phyloP scores from a whole-genome alignment of 2,888 invertebrate genomes.

The Lasiommata megera region DNA sequence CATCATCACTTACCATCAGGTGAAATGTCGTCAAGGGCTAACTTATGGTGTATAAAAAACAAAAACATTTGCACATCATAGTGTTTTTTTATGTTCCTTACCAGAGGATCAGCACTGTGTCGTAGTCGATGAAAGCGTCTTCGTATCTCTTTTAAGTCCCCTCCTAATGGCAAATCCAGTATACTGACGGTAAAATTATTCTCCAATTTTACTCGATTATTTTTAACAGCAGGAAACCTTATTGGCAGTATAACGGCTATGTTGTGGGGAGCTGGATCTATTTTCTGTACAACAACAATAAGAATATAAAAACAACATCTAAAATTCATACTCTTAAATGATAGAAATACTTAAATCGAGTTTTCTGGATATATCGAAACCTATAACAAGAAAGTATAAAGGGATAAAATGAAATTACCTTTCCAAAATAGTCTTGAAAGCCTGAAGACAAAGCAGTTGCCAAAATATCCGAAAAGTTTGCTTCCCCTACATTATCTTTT shows the following conservation, averaged over 20 bases:
- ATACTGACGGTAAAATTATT: constrained; percentile 76
- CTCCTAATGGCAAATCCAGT: constrained; percentile 62
- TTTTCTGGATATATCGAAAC: too few species aligned
- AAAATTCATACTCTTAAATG: too few species aligned
- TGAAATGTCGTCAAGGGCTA: too few species aligned
- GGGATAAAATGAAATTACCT: constrained; percentile 43
- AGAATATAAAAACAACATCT: neutral
- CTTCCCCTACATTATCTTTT: constrained; percentile 46
- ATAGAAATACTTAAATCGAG: too few species aligned
- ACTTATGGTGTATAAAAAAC: too few species aligned
- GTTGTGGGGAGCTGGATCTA: constrained; percentile 47
- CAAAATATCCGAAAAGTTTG: constrained; percentile 70
- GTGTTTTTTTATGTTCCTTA: too few species aligned
- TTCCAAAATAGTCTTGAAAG: constrained; percentile 60
- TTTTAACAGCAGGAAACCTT: constrained; percentile 42
- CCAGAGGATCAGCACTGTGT: constrained; percentile 62
- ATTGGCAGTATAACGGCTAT: constrained; percentile 55
- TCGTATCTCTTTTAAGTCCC: constrained; percentile 41
- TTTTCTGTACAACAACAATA: constrained; percentile 40
- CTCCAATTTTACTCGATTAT: constrained; percentile 44
- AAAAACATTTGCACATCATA: constrained; percentile 38
- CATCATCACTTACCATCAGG: too few species aligned
- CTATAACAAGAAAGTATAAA: too few species aligned
- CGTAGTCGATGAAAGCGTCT: constrained; percentile 51
- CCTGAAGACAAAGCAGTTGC: constrained; percentile 71